These are phyloP conservation scores for Notolabrus celidotus DNA, from an alignment of 2,797 vertebrate genomes.

Conservation along the genomic window DNA sequence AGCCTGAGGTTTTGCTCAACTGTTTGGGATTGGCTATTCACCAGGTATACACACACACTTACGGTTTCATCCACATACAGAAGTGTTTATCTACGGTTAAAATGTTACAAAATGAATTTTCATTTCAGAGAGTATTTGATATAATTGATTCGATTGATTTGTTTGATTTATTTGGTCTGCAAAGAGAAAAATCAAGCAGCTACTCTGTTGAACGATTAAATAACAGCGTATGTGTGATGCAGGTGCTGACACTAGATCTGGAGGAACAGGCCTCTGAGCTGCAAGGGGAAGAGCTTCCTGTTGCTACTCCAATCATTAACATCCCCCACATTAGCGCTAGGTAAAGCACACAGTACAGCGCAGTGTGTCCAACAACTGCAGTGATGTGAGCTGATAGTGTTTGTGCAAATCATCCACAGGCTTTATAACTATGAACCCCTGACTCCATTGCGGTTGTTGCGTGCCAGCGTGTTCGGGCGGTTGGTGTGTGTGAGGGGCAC, in stretches of 20 bases:
- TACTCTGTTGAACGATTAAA: not conserved
- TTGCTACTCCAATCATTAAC: conserved; percentile 88
- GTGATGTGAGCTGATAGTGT: not conserved
- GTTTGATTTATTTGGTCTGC: too few relatives aligned
- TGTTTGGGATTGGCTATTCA: conserved; percentile 96
- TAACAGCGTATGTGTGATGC: conserved; percentile 15
- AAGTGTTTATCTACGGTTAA: not conserved
- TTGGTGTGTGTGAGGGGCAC: conserved; percentile 92
- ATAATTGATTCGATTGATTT: too few relatives aligned
- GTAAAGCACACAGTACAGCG: conserved; percentile 68
- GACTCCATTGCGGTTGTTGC: conserved; percentile 89
- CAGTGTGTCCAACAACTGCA: not conserved
- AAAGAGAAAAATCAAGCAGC: not conserved
- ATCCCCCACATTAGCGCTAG: conserved; percentile 94
- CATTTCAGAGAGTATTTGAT: too few relatives aligned
- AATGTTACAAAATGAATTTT: too few relatives aligned
- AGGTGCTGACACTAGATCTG: conserved; percentile 95
- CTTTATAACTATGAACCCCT: conserved; percentile 95
- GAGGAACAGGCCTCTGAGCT: conserved; percentile 93
- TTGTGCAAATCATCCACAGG: conserved; percentile 70
- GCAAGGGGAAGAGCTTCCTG: conserved; percentile 89
- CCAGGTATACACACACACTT: conserved; percentile 84
- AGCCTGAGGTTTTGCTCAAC: conserved; percentile 91
- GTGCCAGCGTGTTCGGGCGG: conserved; percentile 94
- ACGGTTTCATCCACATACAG: not conserved